phyloP scores from a whole-genome alignment of 2,797 vertebrate genomes.

The Leuciscus waleckii region DNA sequence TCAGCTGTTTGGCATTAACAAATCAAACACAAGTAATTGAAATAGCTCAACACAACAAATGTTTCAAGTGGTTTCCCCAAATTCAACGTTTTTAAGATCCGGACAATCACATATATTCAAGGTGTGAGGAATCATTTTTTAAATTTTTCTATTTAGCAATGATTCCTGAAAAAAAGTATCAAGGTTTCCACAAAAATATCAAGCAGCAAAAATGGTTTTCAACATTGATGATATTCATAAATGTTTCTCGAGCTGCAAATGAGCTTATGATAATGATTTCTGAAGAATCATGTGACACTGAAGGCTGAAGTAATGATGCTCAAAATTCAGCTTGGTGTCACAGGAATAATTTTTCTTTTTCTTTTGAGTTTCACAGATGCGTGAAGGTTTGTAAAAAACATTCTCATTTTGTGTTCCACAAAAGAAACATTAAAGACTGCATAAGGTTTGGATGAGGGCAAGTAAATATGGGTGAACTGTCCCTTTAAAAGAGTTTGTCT shows the following conservation, averaged over 20 bases:
- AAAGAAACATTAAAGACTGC: neutral
- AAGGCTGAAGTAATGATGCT: neutral
- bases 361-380: neutral
- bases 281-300: too few species aligned
- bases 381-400: neutral
- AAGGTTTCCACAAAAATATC: neutral
- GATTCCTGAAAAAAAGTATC: neutral
- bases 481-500: slow-evolving; percentile 31
- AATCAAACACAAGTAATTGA: too few species aligned
- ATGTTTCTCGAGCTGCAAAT: neutral
- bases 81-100: too few species aligned
- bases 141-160: too few species aligned
- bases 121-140: too few species aligned
- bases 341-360: neutral
- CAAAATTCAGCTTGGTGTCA: neutral
- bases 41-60: too few species aligned
- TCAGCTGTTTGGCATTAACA: too few species aligned
- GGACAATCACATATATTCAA: too few species aligned
- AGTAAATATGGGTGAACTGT: neutral
- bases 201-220: neutral
- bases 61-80: neutral
- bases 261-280: too few species aligned
- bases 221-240: neutral
- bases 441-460: neutral
- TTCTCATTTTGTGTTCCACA: neutral